A percentile compares a stretch with the other conserved stretches of the same genome.
phyloP scores from a whole-genome alignment of 1,140 invertebrate species.

The Aphelenchoides avenae region DNA sequence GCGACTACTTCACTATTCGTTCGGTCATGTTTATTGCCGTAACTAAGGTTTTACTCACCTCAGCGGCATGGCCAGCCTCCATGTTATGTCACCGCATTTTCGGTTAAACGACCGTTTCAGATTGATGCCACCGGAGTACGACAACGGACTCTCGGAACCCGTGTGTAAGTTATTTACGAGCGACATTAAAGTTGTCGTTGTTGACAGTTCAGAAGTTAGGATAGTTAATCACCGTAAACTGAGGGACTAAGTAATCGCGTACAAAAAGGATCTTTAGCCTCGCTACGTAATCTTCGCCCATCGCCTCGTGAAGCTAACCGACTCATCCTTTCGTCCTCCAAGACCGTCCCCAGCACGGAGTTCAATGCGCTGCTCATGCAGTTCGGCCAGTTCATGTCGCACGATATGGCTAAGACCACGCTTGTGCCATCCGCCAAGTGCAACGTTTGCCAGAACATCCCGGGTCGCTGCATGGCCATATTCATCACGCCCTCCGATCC shows the following conservation, averaged over 20 bases:
- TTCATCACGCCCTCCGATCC: slow-evolving; percentile 44
- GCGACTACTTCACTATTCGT: slow-evolving; percentile 15
- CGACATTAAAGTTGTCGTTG: too few species aligned
- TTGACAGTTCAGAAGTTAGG: too few species aligned
- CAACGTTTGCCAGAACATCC: slow-evolving; percentile 58
- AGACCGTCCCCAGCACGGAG: slow-evolving; percentile 40
- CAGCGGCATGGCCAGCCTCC: too few species aligned
- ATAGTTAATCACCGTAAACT: too few species aligned
- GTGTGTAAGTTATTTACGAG: slow-evolving; percentile 45
- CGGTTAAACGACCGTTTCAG: too few species aligned
- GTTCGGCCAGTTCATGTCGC: slow-evolving; percentile 59
- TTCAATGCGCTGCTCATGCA: slow-evolving; percentile 58
- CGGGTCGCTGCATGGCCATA: slow-evolving; percentile 52
- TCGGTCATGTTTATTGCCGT: slow-evolving; percentile 3
- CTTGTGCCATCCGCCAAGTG: slow-evolving; percentile 58
- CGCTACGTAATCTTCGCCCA: slow-evolving; percentile 43
- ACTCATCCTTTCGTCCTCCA: slow-evolving; percentile 48
- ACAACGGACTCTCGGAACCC: slow-evolving; percentile 55
- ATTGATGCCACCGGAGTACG: slow-evolving; percentile 55
- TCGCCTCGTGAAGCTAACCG: slow-evolving; percentile 50
- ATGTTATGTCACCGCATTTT: too few species aligned
- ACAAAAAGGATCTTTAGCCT: slow-evolving; percentile 35
- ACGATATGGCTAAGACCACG: slow-evolving; percentile 58
- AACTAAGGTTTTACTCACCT: slow-evolving; percentile 1
- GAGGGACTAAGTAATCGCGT: too few species aligned